Base-by-base conservation (phyloP, 37 sponge, comb jelly and placozoan species). In the Haliclona indistincta region DNA sequence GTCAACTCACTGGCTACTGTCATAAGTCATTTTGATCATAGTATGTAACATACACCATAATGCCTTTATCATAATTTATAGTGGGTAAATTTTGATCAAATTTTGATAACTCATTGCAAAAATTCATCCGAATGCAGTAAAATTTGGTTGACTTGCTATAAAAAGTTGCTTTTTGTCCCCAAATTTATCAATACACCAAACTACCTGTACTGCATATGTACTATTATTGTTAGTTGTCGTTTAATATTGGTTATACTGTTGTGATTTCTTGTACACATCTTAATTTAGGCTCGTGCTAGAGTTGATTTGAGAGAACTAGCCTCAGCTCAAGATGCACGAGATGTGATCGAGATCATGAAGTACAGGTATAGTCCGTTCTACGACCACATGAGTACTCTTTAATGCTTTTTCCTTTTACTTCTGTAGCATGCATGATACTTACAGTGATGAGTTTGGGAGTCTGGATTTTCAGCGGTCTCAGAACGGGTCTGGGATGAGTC, bases 291-390 rank as follows among this genome's bases (percentile, higher is more conserved):
- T 34, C 39, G 97, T 53, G 97, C 97, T 0, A 67, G 97, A 26
- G 30, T 89, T 23, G 93, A 93, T 23, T 74, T 96, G 45, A 78
- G 93, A 47, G 93, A 88, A 36, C 73, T 65, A 32, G 99, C 93
- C 32, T 85, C 83, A 20, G 84, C 65, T 10, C 77, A 84, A 20
- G 96, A 98, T 77, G 99, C 99, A 28, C 66, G 70, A 25, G 93
- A 98, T 56, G 93, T 98, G 22, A 85, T 98, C 37, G 93, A 94
- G 75, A 84, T 98, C 33, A 82, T 96, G 87, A 96, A 96, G 44
- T 86, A 74, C 72, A 90, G 87, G 87, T 81, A 26, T 5, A 5
- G 6, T 0, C 33, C 33, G 4, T 23, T 56, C 17, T 40, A 10
- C 38, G 10, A 40, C n/a, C 32, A 22, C 25, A 10, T 25, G 30